These are phyloP conservation scores for Cassiopea andromeda DNA, from an alignment of 30 jellyfish, hydroid and myxozoan genomes.

Conservation along the genomic window DNA sequence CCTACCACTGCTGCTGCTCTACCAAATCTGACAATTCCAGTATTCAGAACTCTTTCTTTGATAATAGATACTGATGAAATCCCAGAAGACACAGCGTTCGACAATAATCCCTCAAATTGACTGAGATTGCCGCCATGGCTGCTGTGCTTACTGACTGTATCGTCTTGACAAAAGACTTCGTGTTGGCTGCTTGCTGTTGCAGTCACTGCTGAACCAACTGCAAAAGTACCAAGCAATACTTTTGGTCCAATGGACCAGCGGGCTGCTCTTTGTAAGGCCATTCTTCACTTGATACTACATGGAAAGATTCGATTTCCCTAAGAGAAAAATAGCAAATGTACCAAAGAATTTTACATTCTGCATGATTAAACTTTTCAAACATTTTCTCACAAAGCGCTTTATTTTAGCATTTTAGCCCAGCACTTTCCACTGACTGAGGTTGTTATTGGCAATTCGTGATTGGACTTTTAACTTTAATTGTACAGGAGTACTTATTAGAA, in stretches of 20 bases:
- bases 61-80: neutral
- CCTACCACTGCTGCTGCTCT: slow-evolving; percentile 75
- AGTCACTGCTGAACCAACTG: neutral
- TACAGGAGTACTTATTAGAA: too few relatives aligned
- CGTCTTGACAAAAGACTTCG: neutral
- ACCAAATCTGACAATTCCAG: slow-evolving; percentile 87
- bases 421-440: too few relatives aligned
- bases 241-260: neutral
- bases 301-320: neutral
- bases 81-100: neutral
- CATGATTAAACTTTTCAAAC: too few relatives aligned
- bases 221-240: neutral
- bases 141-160: neutral
- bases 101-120: neutral
- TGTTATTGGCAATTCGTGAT: too few relatives aligned
- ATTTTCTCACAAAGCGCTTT: too few relatives aligned
- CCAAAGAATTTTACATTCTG: neutral
- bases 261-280: neutral
- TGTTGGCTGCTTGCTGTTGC: neutral
- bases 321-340: neutral
- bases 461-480: too few relatives aligned
- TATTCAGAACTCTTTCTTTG: slow-evolving; percentile 49
- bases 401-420: too few relatives aligned
- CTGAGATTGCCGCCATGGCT: neutral
- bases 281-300: neutral